Base-by-base conservation (phyloP, 64 coral and sea anemone species). In the Dendronephthya gigantea region DNA sequence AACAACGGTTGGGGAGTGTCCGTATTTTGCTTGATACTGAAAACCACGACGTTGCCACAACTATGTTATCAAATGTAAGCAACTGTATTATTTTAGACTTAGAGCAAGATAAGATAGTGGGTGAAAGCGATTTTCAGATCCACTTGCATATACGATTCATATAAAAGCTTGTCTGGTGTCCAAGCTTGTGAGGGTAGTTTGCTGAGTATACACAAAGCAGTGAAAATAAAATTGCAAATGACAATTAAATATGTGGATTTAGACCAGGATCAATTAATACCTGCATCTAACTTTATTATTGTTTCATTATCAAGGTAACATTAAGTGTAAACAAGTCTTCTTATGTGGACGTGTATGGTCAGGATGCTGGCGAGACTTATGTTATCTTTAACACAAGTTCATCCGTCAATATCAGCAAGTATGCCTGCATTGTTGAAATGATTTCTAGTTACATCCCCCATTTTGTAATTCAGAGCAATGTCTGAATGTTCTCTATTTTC, bases 401-500 rank as follows among this genome's bases (percentile, higher is more conserved):
- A 39, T 39, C 30, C 36, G 22, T 79, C 36, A 79, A 79, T 39
- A 79, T 79, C 29, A 79, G 72, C 72, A 79, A 79, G 72, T 79
- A 66, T 3, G 58, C 22, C 41, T 45, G 41, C 41, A 11, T 45
- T 45, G 41, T 45, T 45, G 4, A 45, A 6, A 62, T 62, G 55
- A 62, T 15, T 15, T 62, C 17, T 62, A 23, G 19, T 23, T 5
- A 12, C 13, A 16, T 22, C 13, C 23, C 50, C 8, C 13, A 52
- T 52, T 52, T 52, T 1, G 23, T 2, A 52, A 16, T 22, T 16
- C 23, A 52, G 23, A 52, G 23, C 23, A 1, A 52, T 52, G 13
- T 12, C 13, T 52, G 50, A 52, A n/a, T n/a, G n/a, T 79, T 2
- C 19, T 79, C 15, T 79, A 29, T 79, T 39, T 79, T 34, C 9